These are phyloP conservation scores for Athrips mouffetella DNA, from an alignment of 2,888 invertebrate species.

Conservation along the genomic window DNA sequence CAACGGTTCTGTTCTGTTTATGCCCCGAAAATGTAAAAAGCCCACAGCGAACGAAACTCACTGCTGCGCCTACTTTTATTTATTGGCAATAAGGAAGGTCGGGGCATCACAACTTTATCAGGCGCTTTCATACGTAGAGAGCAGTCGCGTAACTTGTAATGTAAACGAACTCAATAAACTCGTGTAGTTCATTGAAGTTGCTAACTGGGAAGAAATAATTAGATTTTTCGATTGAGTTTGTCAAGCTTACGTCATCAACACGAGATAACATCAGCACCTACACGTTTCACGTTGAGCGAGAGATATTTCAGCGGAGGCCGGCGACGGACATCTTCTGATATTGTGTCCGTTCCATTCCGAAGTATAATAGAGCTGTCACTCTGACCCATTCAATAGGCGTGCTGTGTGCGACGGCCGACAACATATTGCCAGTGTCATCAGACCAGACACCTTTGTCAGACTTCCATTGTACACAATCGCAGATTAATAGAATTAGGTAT, in stretches of 20 bases:
- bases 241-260: background rate
- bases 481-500: background rate
- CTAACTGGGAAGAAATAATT: background rate
- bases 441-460: slow-evolving; percentile 4
- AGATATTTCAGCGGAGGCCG: background rate
- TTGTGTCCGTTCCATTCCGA: slow-evolving; percentile 17
- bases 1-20: slow-evolving; percentile 2
- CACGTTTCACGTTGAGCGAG: background rate
- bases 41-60: slow-evolving; percentile 9
- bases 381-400: slow-evolving; percentile 16
- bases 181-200: slow-evolving; percentile 1
- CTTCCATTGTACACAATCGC: background rate
- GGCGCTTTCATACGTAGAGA: slow-evolving; percentile 14
- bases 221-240: background rate
- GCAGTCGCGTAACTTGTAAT: background rate
- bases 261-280: background rate
- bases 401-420: slow-evolving; percentile 1
- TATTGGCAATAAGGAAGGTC: slow-evolving; percentile 19
- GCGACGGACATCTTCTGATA: slow-evolving; percentile 13
- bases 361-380: slow-evolving; percentile 21
- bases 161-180: slow-evolving; percentile 1
- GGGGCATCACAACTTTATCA: slow-evolving; percentile 16
- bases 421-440: slow-evolving; percentile 14
- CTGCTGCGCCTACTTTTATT: slow-evolving; percentile 18
- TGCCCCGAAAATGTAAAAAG: slow-evolving; percentile 1